Percentiles rank a stretch among this genome's conserved stretches.
phyloP scores from a whole-genome alignment of 2,888 invertebrate genomes.

The Protophormia terraenovae region DNA sequence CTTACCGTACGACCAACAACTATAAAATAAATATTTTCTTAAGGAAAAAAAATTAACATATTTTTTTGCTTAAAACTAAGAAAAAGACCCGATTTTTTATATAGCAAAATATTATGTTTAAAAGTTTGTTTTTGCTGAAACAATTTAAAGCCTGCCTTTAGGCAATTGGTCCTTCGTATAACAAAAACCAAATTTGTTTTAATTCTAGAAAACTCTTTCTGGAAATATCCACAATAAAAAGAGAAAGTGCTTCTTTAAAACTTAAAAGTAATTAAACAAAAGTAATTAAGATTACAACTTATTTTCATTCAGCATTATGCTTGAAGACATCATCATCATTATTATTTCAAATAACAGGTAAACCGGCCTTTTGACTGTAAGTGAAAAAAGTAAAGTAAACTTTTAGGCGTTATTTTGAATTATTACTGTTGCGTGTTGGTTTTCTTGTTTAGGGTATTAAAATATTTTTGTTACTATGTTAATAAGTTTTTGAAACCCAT shows the following conservation, averaged over 20 bases:
- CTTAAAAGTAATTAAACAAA: conserved; percentile 81
- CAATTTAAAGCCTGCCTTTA: conserved; percentile 20
- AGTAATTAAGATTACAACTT: conserved; percentile 81
- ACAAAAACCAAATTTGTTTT: conserved; percentile 41
- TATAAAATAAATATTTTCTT: conserved; percentile 77
- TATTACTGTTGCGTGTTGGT: conserved; percentile 72
- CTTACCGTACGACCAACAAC: conserved; percentile 60
- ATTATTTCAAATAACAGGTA: background rate
- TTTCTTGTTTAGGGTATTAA: background rate
- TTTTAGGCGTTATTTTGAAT: conserved; percentile 73
- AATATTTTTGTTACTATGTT: background rate
- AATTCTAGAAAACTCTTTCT: background rate
- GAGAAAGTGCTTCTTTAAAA: conserved; percentile 28
- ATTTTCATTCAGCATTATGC: conserved; percentile 65
- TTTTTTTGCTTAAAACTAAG: conserved; percentile 19
- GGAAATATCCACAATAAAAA: background rate
- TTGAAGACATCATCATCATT: conserved; percentile 70
- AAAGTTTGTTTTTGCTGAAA: conserved; percentile 50
- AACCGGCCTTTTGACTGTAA: no score
- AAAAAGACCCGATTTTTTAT: conserved; percentile 3
- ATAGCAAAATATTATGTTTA: conserved; percentile 39
- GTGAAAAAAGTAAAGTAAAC: conserved; percentile 31
- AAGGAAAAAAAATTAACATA: conserved; percentile 73
- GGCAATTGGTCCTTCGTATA: conserved; percentile 42
- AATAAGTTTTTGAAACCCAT: background rate